Conservation (phyloP, 2,113 vertebrate species). For the Natator depressus region DNA sequence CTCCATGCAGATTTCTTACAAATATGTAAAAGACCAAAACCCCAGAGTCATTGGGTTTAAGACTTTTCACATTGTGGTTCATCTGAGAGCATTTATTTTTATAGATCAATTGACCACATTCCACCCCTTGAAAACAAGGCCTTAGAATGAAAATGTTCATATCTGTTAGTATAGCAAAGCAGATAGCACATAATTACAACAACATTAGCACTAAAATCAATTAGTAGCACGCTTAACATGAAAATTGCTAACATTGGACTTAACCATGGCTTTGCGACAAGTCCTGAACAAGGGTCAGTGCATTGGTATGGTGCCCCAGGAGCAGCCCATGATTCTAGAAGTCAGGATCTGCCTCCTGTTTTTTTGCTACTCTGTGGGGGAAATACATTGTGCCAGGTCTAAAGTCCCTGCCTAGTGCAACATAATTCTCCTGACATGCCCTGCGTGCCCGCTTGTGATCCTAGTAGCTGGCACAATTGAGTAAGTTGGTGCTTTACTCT, state of each 20-base stretch:
- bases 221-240: neutral
- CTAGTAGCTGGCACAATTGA: neutral
- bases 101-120: neutral
- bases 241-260: neutral
- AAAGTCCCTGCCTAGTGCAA: neutral
- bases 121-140: neutral
- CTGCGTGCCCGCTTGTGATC: neutral
- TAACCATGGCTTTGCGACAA: neutral
- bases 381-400: neutral
- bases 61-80: neutral
- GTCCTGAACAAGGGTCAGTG: neutral
- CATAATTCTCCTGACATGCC: neutral
- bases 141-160: neutral
- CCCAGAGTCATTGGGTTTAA: neutral
- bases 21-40: neutral
- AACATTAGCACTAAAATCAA: rapidly evolving
- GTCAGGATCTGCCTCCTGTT: neutral
- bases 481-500: neutral
- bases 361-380: neutral
- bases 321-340: neutral
- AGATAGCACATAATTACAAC: neutral
- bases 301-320: neutral
- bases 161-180: neutral
- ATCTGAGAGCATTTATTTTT: neutral
- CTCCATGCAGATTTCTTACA: rapidly evolving